These are phyloP conservation scores for Phortica okadai DNA, from an alignment of 2,888 invertebrate genomes.

Conservation along the genomic window DNA sequence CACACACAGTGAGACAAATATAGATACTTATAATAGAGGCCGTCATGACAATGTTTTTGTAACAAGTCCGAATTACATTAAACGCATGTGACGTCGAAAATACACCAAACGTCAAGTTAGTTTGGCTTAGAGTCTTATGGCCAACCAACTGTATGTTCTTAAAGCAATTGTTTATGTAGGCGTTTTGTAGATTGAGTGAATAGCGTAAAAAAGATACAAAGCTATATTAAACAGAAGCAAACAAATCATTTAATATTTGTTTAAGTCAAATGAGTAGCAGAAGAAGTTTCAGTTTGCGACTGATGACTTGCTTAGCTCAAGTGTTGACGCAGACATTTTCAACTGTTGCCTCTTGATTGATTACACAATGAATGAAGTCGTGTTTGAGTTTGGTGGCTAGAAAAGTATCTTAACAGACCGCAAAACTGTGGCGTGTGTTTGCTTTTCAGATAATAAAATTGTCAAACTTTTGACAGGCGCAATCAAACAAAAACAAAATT, in stretches of 20 bases:
- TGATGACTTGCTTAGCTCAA: background rate
- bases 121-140: background rate
- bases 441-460: constrained; percentile 18
- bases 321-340: background rate
- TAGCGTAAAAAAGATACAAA: too few relatives aligned
- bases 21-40: background rate
- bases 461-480: constrained; percentile 23
- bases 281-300: too few relatives aligned
- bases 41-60: background rate
- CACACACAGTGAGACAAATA: background rate
- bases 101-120: too few relatives aligned
- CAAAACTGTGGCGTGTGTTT: background rate
- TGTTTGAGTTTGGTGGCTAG: background rate
- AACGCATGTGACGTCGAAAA: background rate
- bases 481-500: constrained; percentile 5
- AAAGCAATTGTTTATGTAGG: constrained; percentile 11
- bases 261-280: constrained; percentile 15
- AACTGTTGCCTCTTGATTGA: constrained; percentile 30
- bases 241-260: constrained; percentile 26
- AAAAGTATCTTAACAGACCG: background rate
- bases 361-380: background rate
- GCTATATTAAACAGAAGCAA: background rate
- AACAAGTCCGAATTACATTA: background rate
- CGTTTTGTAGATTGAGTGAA: background rate
- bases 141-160: background rate